A percentile compares a stretch with the other conserved stretches of the same genome.
Conservation (phyloP, 2,888 invertebrate genomes). For the Lithophane leautieri region DNA sequence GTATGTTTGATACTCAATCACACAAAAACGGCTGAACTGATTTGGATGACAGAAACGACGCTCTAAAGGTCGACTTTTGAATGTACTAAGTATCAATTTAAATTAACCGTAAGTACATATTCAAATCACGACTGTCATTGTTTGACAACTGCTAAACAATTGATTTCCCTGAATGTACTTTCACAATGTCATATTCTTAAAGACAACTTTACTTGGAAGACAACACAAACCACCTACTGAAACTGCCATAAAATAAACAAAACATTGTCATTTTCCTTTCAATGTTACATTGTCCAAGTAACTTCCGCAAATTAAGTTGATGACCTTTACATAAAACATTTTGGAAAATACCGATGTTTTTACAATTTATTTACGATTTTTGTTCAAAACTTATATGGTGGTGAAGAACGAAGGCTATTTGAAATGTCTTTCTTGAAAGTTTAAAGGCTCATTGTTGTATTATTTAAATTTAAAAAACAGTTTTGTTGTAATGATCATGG, state of each 20-base stretch:
- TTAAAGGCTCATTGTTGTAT: background rate
- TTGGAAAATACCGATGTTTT: conserved; percentile 12
- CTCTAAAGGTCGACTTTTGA: too few species aligned
- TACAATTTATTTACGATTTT: conserved; percentile 2
- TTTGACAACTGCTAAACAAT: background rate
- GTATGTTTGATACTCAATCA: too few species aligned
- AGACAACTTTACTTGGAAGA: background rate
- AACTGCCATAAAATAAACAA: background rate
- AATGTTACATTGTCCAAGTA: background rate
- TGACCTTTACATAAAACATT: conserved; percentile 16
- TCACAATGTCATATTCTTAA: background rate
- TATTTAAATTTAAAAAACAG: background rate
- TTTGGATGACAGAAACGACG: too few species aligned
- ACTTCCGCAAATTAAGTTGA: conserved; percentile 14
- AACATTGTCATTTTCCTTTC: background rate
- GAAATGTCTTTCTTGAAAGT: background rate
- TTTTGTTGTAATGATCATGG: background rate
- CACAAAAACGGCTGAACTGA: too few species aligned
- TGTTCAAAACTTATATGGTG: background rate
- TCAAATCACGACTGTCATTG: background rate
- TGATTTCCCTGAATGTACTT: background rate
- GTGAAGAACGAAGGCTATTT: background rate
- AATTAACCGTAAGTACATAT: too few species aligned
- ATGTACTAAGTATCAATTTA: too few species aligned
- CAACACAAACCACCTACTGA: background rate